phyloP scores from a whole-genome alignment of 2,888 invertebrate genomes.

The Exephanes ischioxanthus region DNA sequence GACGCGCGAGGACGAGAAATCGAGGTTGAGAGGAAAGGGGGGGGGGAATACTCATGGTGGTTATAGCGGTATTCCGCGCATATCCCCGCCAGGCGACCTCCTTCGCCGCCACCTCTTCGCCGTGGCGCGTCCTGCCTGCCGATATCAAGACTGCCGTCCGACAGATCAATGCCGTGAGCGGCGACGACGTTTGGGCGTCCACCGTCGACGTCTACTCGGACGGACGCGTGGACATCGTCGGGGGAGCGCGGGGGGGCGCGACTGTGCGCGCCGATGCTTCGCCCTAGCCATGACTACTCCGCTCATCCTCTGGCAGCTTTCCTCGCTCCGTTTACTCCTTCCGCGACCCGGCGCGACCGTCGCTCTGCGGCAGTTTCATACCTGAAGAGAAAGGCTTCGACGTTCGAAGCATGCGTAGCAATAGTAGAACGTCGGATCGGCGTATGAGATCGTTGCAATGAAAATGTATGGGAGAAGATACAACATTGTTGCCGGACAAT shows the following conservation, averaged over 20 bases:
- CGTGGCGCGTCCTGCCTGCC: conserved; percentile 72
- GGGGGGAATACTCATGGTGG: conserved; percentile 15
- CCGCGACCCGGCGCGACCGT: conserved; percentile 23
- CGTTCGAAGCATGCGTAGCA: background rate
- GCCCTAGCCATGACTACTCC: conserved; percentile 39
- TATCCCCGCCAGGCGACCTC: conserved; percentile 32
- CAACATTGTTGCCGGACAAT: background rate
- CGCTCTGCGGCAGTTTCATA: conserved; percentile 49
- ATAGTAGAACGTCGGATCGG: background rate
- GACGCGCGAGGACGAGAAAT: conserved; percentile 46
- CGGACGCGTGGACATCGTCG: conserved; percentile 75
- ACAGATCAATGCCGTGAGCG: conserved; percentile 84
- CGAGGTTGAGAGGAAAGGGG: conserved; percentile 52
- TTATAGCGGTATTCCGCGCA: conserved; percentile 41
- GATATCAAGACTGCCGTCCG: conserved; percentile 84
- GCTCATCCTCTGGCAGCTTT: conserved; percentile 11
- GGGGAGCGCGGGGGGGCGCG: conserved; percentile 37
- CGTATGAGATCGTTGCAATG: background rate
- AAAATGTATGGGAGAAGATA: background rate
- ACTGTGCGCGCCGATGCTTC: conserved; percentile 58
- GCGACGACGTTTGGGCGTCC: conserved; percentile 83
- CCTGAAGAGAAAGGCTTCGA: background rate
- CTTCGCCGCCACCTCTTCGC: conserved; percentile 47
- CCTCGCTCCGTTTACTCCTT: conserved; percentile 33
- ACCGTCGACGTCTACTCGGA: conserved; percentile 77